Conservation (phyloP, 2,797 vertebrate species). For the Sorex maritimensis region DNA sequence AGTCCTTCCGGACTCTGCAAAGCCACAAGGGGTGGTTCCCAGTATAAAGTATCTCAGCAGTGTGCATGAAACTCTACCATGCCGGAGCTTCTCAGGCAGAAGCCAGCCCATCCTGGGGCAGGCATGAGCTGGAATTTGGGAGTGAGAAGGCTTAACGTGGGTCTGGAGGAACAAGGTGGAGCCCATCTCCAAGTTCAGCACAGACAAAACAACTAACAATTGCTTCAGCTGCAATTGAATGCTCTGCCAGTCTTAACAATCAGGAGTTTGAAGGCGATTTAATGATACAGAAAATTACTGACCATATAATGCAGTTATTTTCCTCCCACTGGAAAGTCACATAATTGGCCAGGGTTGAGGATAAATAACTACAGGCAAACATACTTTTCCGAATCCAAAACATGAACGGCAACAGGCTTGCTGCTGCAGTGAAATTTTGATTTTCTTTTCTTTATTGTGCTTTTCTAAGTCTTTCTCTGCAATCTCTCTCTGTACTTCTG, state of each 20-base stretch:
- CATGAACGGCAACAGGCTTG: neutral
- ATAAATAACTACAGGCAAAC: neutral
- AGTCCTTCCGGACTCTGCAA: neutral
- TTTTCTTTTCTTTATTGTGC: neutral
- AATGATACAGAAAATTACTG: neutral
- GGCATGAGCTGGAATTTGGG: too few relatives aligned
- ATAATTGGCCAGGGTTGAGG: neutral
- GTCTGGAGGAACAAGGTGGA: neutral
- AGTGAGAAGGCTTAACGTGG: neutral
- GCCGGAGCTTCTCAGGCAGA: neutral
- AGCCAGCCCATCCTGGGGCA: neutral
- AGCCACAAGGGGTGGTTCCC: neutral
- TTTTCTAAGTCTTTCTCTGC: constrained; percentile 4
- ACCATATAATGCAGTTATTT: neutral
- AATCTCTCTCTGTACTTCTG: neutral
- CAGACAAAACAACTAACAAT: neutral
- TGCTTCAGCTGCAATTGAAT: neutral
- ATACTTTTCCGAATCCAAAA: constrained; percentile 42
- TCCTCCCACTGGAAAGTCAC: neutral
- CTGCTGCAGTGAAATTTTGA: neutral
- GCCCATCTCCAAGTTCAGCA: neutral
- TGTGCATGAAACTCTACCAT: accelerated
- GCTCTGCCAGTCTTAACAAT: neutral
- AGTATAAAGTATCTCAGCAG: neutral
- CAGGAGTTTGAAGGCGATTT: neutral